Conservation (phyloP, 2,888 invertebrate genomes). For the Synanthedon tipuliformis region DNA sequence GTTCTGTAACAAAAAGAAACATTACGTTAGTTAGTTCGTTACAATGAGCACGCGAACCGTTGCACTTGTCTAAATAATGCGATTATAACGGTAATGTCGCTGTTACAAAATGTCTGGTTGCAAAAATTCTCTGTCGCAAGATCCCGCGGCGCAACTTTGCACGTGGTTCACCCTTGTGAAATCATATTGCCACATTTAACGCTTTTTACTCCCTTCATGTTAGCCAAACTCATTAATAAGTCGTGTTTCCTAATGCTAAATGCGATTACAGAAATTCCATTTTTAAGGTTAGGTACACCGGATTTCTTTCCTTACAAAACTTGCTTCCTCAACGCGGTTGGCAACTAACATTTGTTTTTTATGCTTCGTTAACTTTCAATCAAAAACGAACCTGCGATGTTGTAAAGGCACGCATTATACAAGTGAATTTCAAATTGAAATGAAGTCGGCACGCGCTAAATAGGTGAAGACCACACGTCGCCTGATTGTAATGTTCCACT, state of each 20-base stretch:
- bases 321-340: constrained; percentile 21
- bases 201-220: constrained; percentile 53
- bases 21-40: constrained; percentile 40
- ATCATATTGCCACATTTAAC: constrained; percentile 44
- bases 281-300: constrained; percentile 33
- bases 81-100: constrained; percentile 15
- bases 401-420: too few relatives aligned
- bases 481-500: constrained; percentile 16
- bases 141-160: constrained; percentile 42
- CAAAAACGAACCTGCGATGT: too few relatives aligned
- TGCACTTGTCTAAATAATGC: constrained; percentile 32
- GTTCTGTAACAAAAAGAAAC: constrained; percentile 57
- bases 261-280: constrained; percentile 29
- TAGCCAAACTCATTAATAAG: constrained; percentile 48
- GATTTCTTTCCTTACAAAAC: constrained; percentile 43
- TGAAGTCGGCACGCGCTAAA: not conserved
- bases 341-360: not conserved
- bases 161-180: constrained; percentile 57
- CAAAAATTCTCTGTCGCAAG: constrained; percentile 54
- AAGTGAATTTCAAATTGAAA: too few relatives aligned
- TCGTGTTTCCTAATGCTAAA: constrained; percentile 41
- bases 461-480: not conserved
- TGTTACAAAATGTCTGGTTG: constrained; percentile 46
- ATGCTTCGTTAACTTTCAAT: not conserved
- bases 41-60: constrained; percentile 24